phyloP scores from a whole-genome alignment of 1,140 invertebrate genomes.

The Globodera rostochiensis region DNA sequence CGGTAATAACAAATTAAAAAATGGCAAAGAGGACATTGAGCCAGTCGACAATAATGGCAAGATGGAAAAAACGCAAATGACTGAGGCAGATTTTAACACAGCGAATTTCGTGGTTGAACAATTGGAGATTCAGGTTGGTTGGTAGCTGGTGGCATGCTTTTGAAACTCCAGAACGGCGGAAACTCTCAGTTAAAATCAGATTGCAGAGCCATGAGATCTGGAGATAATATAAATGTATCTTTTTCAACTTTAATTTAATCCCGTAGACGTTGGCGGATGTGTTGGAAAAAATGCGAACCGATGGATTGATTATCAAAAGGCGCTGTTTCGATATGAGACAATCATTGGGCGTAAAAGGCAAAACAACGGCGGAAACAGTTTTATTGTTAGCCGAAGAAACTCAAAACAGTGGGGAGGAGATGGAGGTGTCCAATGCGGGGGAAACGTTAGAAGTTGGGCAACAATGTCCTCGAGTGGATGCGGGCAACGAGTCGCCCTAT shows the following conservation, averaged over 20 bases:
- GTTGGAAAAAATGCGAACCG: conserved; percentile 21
- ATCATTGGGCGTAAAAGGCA: background rate
- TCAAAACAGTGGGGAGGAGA: conserved; percentile 9
- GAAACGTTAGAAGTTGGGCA: background rate
- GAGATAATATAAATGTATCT: background rate
- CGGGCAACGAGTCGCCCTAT: background rate
- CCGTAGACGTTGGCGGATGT: conserved; percentile 19
- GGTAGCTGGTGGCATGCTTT: no score
- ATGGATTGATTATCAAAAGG: conserved; percentile 26
- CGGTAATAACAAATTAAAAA: background rate
- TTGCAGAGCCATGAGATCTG: background rate
- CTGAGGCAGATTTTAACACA: background rate
- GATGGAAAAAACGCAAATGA: background rate
- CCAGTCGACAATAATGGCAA: background rate
- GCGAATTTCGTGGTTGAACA: background rate
- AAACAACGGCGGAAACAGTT: background rate
- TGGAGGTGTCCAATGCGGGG: background rate
- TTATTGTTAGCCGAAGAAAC: background rate
- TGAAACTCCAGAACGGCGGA: background rate
- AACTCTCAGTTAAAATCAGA: background rate
- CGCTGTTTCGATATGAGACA: background rate
- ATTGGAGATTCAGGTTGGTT: conserved; percentile 2
- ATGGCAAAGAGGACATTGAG: background rate
- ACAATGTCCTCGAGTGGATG: background rate
- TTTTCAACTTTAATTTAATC: conserved; percentile 27